Evolutionary conservation across 2,888 invertebrate genomes (phyloP), one percentile per base, ranked within the genome.

Genomic region (Caradrina kadenii): DNA sequence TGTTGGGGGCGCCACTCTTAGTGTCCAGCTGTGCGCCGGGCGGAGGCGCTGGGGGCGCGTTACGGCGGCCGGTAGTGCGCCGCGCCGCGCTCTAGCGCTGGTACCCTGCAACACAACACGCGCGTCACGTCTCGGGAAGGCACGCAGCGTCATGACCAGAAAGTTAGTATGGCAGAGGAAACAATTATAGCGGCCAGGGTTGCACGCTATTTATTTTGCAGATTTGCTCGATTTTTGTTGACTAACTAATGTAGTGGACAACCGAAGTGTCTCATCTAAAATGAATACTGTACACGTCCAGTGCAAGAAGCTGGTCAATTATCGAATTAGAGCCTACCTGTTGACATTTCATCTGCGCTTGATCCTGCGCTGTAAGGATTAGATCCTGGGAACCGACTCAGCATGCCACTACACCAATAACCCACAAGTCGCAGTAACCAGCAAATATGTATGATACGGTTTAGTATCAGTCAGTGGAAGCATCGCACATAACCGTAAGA

Each of bases 41-140:
- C 35, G 19, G 19, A 17, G 13, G 35, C 22, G 48, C 22, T 26
- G 8, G 19, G 7, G 35, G 21, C 21, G 60, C 22, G 66, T 83
- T 84, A 88, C 63, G 89, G 86, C 80, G 90, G 89, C 42, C 90
- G 88, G 87, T 90, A 91, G 84, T 88, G 91, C 63, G 86, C 71
- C 62, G 83, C 69, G 68, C 81, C 77, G 55, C 92, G 88, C 70
- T 93, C 94, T 94, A 94, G 84, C 93, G 94, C 79, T 90, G 94
- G 83, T 93, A 94, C 63, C 94, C 94, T 94, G 93, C 63, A 88
- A 88, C 66, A 84, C 72, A 81, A 67, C 26, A 19, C 15, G 19
- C 54, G 31, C 19, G 54, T 76, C 42, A 48, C 17, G 39, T 5
- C 22, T 11, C 19, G 1, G 7, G 8, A 22, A 64, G 11, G 4